phyloP scores from a whole-genome alignment of 2,113 vertebrate genomes.

The Epinephelus moara region DNA sequence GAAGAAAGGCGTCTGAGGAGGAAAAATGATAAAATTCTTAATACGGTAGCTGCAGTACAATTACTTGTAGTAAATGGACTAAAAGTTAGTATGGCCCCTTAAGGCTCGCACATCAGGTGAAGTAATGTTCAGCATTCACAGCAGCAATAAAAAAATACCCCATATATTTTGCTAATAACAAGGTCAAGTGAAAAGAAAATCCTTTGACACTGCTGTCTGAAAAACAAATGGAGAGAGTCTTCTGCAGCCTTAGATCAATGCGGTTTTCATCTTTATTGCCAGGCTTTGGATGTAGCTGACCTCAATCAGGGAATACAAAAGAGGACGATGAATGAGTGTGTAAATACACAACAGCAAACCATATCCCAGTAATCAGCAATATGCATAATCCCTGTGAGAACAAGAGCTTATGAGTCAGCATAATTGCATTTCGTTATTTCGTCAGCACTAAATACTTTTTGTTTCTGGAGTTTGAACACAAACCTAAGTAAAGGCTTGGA shows the following conservation, averaged over 20 bases:
- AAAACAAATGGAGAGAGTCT: conserved; percentile 22
- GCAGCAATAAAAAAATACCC: not conserved
- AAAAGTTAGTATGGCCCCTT: not conserved
- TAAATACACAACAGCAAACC: conserved; percentile 54
- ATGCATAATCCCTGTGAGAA: conserved; percentile 65
- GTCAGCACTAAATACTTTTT: conserved; percentile 7
- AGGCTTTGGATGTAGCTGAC: conserved; percentile 43
- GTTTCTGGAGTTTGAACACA: conserved; percentile 28
- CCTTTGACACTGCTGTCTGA: conserved; percentile 20
- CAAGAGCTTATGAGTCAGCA: conserved; percentile 56
- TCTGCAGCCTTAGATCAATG: conserved; percentile 42
- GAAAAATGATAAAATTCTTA: not conserved
- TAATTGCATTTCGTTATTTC: conserved; percentile 28
- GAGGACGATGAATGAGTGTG: conserved; percentile 38
- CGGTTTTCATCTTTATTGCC: conserved; percentile 49
- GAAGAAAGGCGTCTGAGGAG: not conserved
- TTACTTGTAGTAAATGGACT: not conserved
- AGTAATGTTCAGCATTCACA: conserved; percentile 15
- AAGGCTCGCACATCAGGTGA: not conserved
- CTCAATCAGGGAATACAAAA: conserved; percentile 60
- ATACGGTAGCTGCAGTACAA: not conserved
- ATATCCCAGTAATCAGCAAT: conserved; percentile 57
- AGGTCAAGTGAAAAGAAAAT: conserved; percentile 31
- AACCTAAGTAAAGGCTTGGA: conserved; percentile 11
- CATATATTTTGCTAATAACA: conserved; percentile 26